Base-by-base conservation (phyloP, 2,888 invertebrate genomes). In the Diogma glabrata region DNA sequence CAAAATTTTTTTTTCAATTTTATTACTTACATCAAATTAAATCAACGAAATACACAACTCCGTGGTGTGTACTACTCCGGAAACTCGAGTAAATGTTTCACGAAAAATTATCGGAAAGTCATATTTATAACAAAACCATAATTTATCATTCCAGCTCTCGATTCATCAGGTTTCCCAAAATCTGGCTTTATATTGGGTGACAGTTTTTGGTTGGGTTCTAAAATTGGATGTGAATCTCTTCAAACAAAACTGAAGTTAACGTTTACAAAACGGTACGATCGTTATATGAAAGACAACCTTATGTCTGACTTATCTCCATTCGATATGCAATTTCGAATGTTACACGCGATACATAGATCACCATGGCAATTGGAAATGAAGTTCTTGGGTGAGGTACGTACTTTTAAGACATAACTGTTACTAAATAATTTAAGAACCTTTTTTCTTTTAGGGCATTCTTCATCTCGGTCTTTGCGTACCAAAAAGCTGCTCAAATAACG, bases 131-230 rank as follows among this genome's bases (percentile, higher is more conserved):
- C n/a, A n/a, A n/a, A n/a, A n/a, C n/a, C n/a, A n/a, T n/a, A n/a
- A n/a, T 38, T 16, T 43, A n/a, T 43, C 2, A 9, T 43, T 43
- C 5, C 43, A 72, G 79, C 75, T 57, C 60, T 79, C 38, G 79
- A 79, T 60, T 70, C 77, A 4, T 78, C 77, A 50, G 79, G 78
- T 10, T 63, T 63, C 12, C 74, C 76, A 4, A 68, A 67, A 2
- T 59, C 75, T 0, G 77, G 77, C 3, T 78, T 79, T 58, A 60
- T 76, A 2, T 75, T 74, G 56, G 79, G 79, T 1, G 75, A 78
- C 54, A 79, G 77, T 62, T 74, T 72, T 49, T 79, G 79, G 79
- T 57, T 78, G 28, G 79, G 79, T 10, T 72, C 72, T 19, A 67
- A 66, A 36, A 65, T 65, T 33, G 74, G 75, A 14, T 79, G 79